Evolutionary conservation across 2,888 invertebrate species (phyloP), one percentile per base, ranked within the genome.

Genomic region (Parapristionchus giblindavisi): DNA sequence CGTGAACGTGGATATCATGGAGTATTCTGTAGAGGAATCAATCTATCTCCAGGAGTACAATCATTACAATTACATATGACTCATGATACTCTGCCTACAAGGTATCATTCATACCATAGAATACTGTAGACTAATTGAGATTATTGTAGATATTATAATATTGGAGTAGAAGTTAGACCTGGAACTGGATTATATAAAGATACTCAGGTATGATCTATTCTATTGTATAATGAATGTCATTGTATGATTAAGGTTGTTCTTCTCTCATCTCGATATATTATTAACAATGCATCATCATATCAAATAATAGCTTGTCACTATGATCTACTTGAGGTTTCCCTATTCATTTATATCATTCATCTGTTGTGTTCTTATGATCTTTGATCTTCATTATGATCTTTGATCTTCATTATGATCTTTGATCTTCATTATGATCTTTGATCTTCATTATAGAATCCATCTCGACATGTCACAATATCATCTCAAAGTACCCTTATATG

Each of bases 401-500:
- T n/a, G n/a, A n/a, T n/a, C n/a, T n/a, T n/a, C n/a, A n/a, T n/a
- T n/a, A n/a, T n/a, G n/a, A n/a, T n/a, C n/a, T n/a, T n/a, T n/a
- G n/a, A n/a, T n/a, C n/a, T n/a, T n/a, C n/a, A n/a, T n/a, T n/a
- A n/a, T n/a, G n/a, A n/a, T n/a, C n/a, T n/a, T n/a, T 43, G 43
- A 14, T 14, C 17, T 43, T 17, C 43, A 43, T 43, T 92, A 0
- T 92, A 92, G 80, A 92, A 92, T 77, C 91, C 91, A 85, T 91
- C 92, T 51, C 92, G 92, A 71, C 84, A 61, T 92, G 93, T 89
- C 91, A 95, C 87, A 92, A 93, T 95, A 1, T 92, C 94, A 86
- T 92, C 95, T 0, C 93, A 93, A 80, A 94, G 94, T 88, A 93
- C 93, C 89, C 92, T 96, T 90, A 94, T 97, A 27, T 99, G 96